Base-by-base conservation (phyloP, 2,888 invertebrate genomes). In the Diachrysia chrysitis region DNA sequence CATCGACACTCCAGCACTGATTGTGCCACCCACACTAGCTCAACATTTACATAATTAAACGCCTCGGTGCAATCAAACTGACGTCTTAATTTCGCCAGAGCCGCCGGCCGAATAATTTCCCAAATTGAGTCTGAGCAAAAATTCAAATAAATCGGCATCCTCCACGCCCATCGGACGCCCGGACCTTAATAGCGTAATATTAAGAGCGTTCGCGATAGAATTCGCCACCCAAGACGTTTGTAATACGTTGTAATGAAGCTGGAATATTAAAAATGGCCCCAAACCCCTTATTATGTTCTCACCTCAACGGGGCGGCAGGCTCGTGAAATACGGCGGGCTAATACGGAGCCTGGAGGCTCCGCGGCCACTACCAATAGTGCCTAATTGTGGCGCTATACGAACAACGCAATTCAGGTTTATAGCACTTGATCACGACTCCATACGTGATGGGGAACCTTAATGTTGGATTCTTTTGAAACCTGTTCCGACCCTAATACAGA, bases 11-110 rank as follows among this genome's bases (percentile, higher is more conserved):
- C 90, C 87, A 19, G 78, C 87, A 86, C 83, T 89, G 88, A 89
- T 88, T 87, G 85, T 86, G 89, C 93, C 94, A 93, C 94, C 94
- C 93, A 94, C 92, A 86, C 92, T 93, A 93, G 91, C 90, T 91
- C 90, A 89, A 91, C 94, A 95, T 95, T 94, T 94, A 95, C 95
- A 95, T 95, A 95, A 95, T 95, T 93, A 95, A 95, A 94, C 94
- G 92, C 94, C 94, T 90, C 87, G 76, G 87, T 85, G 93, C 93
- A 94, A 94, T 94, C 94, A 93, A 89, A 89, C 90, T 95, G 95
- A 95, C 95, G 94, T 95, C 95, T 95, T 95, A 95, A 95, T 95
- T 95, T 93, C 86, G 94, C 94, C 89, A 92, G 86, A 85, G 94
- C 95, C 95, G 93, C 92, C 92, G 91, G 94, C 93, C 83, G 87